Evolutionary conservation across 2,113 vertebrate genomes (phyloP), one percentile per base, ranked within the genome.

Genomic region (Rhizomys pruinosus): DNA sequence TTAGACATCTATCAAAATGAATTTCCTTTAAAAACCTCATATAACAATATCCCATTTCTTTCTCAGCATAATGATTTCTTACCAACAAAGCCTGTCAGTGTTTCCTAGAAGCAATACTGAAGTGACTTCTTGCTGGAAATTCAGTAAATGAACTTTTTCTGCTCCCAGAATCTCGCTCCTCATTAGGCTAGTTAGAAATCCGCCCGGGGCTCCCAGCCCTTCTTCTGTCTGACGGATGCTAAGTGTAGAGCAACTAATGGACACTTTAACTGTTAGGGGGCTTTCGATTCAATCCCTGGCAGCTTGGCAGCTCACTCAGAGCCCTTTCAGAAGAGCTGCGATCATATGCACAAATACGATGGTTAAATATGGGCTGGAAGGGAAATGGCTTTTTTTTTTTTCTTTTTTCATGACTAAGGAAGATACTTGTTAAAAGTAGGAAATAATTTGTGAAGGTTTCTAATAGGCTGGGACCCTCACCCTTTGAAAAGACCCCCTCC

Each of bases 31-130:
- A 98, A 96, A 42, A 44, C 77, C 88, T 96, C 63, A 91, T 71
- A 57, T 76, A 97, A 96, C 96, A 90, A 97, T 86, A 96, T 93
- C 93, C 89, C 96, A 93, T 89, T 95, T 13, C 74, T 80, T 95
- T 97, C 89, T 96, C 93, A 55, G 96, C 96, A 94, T 98, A 98
- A 98, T 97, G 72, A 92, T 97, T 96, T 97, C 96, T 87, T 96
- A 96, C 92, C 89, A 81, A 96, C 95, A 97, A 97, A 98, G 94
- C 57, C 95, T 97, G 94, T 96, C 94, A 96, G 87, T 97, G 92
- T 97, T 97, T 97, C 96, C 95, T 97, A 89, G 57, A 98, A 95
- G 96, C 95, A 95, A 97, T 95, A 96, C 82, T 96, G 97, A 96
- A 97, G 96, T 87, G 89, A 94, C 94, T 93, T 96, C 95, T 97